Base-by-base conservation (phyloP, 2,888 invertebrate genomes). In the Leptogaster cylindrica region DNA sequence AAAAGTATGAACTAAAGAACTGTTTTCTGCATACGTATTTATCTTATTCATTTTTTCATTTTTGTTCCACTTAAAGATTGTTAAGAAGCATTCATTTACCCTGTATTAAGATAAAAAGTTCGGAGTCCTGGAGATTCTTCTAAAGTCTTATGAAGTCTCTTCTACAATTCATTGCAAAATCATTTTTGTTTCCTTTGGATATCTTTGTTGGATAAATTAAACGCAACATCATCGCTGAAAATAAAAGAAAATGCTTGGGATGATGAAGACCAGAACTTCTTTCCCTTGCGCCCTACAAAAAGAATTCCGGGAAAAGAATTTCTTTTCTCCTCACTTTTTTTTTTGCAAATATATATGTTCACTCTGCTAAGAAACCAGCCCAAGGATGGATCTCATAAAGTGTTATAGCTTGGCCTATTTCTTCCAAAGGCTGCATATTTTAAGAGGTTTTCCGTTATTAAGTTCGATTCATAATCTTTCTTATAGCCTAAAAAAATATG, bases 171-270 rank as follows among this genome's bases (percentile, higher is more conserved):
- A n/a, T n/a, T n/a, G n/a, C n/a, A n/a, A n/a, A n/a, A n/a, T n/a
- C n/a, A n/a, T n/a, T n/a, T n/a, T n/a, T n/a, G n/a, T n/a, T n/a
- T n/a, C 48, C 27, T 3, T 12, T 10, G 48, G 48, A 48, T 48
- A 48, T 48, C 48, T 20, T 48, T 46, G 8, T 20, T n/a, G 48
- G 48, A 48, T 48, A 48, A 48, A 48, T 48, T 48, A 48, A 48
- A 25, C 48, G 48, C 48, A 48, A 12, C 48, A 48, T 48, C 48
- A 48, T 23, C 16, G 31, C 25, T 48, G n/a, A 23, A 25, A 48
- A 27, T 25, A 25, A 25, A 12, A 10, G 27, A 16, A 48, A 6
- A 25, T n/a, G 25, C 23, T 12, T n/a, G 27, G 8, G 27, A 20
- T 12, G 16, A 48, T 5, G 25, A 48, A 16, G 23, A 20, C 10